Percentiles rank a stretch among this genome's conserved stretches.
phyloP scores from a whole-genome alignment of 2,888 invertebrate species.

The Drosophila borealis region DNA sequence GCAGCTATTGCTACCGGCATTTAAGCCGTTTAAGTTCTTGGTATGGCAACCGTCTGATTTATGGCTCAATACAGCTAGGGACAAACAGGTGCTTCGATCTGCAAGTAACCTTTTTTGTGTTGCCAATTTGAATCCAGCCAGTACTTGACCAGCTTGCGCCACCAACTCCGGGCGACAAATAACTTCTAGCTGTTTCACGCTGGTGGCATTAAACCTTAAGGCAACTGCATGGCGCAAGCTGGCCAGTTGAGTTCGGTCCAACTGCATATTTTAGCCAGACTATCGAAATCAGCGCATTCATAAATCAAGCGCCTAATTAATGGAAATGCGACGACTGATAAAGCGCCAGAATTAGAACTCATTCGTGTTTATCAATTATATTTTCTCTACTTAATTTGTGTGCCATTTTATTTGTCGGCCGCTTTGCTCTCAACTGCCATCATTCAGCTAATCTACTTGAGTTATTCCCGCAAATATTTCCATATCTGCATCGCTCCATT shows the following conservation, averaged over 20 bases:
- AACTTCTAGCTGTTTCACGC: conserved; percentile 6
- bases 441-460: conserved; percentile 67
- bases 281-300: conserved; percentile 66
- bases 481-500: conserved; percentile 51
- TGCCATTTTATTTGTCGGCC: conserved; percentile 50
- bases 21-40: conserved; percentile 64
- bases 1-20: conserved; percentile 64
- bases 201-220: conserved; percentile 16
- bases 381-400: conserved; percentile 72
- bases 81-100: conserved; percentile 48
- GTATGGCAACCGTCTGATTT: conserved; percentile 59
- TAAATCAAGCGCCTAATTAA: conserved; percentile 82
- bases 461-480: conserved; percentile 69
- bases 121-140: neutral
- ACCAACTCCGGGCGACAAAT: conserved; percentile 26
- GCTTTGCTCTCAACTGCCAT: conserved; percentile 29
- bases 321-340: conserved; percentile 66
- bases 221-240: neutral
- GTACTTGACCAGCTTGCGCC: conserved; percentile 40
- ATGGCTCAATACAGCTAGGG: conserved; percentile 35
- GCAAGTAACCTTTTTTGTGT: conserved; percentile 1
- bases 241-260: neutral
- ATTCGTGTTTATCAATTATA: conserved; percentile 73
- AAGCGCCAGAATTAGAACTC: conserved; percentile 70
- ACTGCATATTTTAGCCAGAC: conserved; percentile 7